These are phyloP conservation scores for Bombus ignitus DNA, from an alignment of 1,140 invertebrate species.

Conservation along the genomic window DNA sequence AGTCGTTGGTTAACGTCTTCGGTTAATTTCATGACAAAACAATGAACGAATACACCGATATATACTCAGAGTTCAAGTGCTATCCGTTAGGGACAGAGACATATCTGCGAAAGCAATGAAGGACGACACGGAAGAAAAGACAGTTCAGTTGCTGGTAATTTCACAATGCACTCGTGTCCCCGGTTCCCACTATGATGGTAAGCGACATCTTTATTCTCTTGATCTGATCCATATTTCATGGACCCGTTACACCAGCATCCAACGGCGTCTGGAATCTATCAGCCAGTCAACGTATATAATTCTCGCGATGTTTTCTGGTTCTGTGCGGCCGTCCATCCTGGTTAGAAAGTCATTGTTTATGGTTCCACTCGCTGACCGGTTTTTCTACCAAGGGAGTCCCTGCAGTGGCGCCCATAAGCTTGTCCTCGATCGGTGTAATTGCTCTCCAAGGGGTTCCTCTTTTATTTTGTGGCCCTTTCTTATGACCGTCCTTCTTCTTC, in stretches of 20 bases:
- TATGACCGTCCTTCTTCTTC: neutral
- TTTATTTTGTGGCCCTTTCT: neutral
- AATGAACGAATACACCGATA: no score
- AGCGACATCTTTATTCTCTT: constrained; percentile 11
- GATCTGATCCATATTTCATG: constrained; percentile 2
- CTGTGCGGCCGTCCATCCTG: constrained; percentile 20
- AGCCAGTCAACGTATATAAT: neutral
- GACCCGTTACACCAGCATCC: constrained; percentile 13
- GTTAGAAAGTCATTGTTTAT: constrained; percentile 73
- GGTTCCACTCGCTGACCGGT: constrained; percentile 52
- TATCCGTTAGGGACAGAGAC: no score
- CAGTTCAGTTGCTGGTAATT: no score
- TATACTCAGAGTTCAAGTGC: no score
- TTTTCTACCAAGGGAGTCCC: neutral
- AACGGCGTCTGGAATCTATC: constrained; percentile 17
- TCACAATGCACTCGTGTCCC: neutral
- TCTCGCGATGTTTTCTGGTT: constrained; percentile 12
- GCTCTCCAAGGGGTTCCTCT: neutral
- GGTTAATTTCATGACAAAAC: no score
- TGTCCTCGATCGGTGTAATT: constrained; percentile 33
- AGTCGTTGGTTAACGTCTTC: neutral
- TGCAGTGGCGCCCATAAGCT: neutral
- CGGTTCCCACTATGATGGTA: neutral
- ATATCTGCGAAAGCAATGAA: no score
- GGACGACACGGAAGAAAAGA: no score